A percentile compares a stretch with the other conserved stretches of the same genome.
Conservation (phyloP, 2,113 vertebrate species). For the Progne subis region DNA sequence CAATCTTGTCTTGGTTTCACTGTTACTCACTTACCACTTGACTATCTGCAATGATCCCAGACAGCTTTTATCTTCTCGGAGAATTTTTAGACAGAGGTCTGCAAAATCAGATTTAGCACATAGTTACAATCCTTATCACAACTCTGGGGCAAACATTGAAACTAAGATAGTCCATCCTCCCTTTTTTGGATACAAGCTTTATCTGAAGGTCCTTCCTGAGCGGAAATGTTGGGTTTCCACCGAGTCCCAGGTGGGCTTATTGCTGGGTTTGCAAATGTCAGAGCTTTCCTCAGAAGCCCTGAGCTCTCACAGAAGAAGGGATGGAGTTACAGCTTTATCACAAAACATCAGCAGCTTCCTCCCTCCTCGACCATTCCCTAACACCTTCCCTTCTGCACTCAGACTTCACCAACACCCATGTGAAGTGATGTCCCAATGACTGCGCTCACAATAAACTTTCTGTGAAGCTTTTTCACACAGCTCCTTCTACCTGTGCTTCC, state of each 20-base stretch:
- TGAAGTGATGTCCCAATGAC: neutral
- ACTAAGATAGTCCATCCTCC: neutral
- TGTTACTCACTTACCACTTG: conserved; percentile 77
- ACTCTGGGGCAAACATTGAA: conserved; percentile 15
- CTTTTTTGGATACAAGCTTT: neutral
- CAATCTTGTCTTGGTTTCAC: conserved; percentile 40
- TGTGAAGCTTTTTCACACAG: neutral
- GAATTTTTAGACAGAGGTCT: conserved; percentile 79
- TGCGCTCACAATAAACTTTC: neutral
- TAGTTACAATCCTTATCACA: conserved; percentile 30
- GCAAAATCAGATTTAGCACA: conserved; percentile 65
- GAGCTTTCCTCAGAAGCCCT: neutral
- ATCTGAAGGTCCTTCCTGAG: conserved; percentile 18
- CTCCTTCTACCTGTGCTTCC: neutral
- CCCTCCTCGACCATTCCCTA: neutral
- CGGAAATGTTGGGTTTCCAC: neutral
- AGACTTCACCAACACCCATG: neutral
- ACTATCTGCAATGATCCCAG: conserved; percentile 76
- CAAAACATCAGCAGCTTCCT: neutral
- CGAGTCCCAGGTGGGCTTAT: neutral
- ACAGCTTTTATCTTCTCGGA: conserved; percentile 78
- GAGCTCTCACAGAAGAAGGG: neutral
- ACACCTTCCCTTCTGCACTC: neutral
- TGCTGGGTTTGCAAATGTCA: conserved; percentile 8
- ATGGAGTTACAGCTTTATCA: neutral